Conservation (phyloP, 1,140 invertebrate genomes). For the Orchesella cincta region DNA sequence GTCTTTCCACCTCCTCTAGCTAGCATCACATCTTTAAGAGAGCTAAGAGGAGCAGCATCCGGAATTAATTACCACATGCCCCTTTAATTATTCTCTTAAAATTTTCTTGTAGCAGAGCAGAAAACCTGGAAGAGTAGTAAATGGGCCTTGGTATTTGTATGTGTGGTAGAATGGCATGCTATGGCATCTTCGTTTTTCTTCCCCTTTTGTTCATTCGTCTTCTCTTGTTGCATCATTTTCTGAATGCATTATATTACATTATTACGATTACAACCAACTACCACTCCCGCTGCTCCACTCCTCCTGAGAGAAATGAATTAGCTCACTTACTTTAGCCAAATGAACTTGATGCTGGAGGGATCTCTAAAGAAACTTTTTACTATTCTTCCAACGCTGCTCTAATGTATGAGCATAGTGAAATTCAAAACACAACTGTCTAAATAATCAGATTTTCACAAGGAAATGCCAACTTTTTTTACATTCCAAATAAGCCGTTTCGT, state of each 20-base stretch:
- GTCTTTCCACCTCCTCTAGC: too few species aligned
- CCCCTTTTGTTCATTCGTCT: background rate
- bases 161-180: background rate
- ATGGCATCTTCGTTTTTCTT: background rate
- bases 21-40: background rate
- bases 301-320: slow-evolving; percentile 1
- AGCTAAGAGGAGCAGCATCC: slow-evolving; percentile 10
- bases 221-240: slow-evolving; percentile 2
- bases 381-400: background rate
- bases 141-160: too few species aligned
- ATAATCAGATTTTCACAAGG: background rate
- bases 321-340: slow-evolving; percentile 11
- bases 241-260: background rate
- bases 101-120: background rate
- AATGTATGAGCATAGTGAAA: background rate
- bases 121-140: background rate
- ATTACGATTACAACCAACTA: too few species aligned
- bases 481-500: too few species aligned
- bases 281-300: background rate
- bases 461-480: too few species aligned
- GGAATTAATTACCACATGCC: slow-evolving; percentile 26
- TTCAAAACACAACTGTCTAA: too few species aligned
- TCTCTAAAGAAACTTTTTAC: background rate
- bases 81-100: slow-evolving; percentile 18
- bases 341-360: slow-evolving; percentile 6